These are phyloP conservation scores for Anoura caudifer DNA, from an alignment of 2,113 vertebrate species.

Conservation along the genomic window DNA sequence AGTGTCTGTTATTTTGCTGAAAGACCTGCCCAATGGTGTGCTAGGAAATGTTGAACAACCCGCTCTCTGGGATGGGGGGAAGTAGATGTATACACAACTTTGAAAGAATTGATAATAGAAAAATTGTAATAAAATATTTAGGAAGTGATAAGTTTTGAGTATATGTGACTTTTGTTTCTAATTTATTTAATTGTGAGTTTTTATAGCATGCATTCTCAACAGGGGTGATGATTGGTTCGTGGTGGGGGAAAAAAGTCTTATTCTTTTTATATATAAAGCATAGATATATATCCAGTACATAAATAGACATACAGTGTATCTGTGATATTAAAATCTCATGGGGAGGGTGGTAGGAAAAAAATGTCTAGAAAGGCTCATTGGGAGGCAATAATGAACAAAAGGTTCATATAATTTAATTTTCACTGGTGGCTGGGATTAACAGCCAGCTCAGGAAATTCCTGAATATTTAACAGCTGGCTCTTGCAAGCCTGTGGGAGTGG, in stretches of 20 bases:
- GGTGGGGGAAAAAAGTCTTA: background rate
- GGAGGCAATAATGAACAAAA: background rate
- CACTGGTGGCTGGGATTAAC: background rate
- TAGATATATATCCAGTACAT: background rate
- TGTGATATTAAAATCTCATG: background rate
- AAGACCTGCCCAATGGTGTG: background rate
- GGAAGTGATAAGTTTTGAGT: background rate
- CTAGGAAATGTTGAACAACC: background rate
- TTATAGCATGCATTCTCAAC: background rate
- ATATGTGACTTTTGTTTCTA: background rate
- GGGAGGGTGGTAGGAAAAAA: background rate
- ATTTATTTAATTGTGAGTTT: background rate
- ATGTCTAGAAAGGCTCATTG: background rate
- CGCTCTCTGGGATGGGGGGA: background rate
- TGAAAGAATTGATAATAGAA: background rate
- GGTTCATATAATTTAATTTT: background rate
- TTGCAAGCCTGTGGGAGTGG: background rate
- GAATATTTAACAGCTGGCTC: background rate
- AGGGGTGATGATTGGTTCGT: background rate
- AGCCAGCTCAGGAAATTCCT: background rate
- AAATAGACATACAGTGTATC: background rate
- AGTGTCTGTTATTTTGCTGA: background rate
- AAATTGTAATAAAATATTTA: background rate
- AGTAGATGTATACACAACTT: background rate
- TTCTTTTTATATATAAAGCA: background rate